phyloP scores from a whole-genome alignment of 1,140 invertebrate species.

The Thrips palmi region DNA sequence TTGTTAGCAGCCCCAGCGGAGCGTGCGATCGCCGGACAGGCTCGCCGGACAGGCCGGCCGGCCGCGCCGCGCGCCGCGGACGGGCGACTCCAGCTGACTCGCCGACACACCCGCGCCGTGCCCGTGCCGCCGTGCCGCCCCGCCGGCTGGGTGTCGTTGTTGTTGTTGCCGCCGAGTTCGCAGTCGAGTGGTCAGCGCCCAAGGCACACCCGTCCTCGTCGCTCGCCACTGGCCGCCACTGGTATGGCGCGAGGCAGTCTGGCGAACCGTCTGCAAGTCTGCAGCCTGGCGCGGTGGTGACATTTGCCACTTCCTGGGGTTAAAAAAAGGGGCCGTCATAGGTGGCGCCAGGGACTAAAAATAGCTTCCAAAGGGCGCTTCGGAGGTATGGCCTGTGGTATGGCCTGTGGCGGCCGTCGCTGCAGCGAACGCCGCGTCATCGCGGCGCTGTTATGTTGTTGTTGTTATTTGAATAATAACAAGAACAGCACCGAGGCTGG shows the following conservation, averaged over 20 bases:
- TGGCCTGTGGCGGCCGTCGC: too few species aligned
- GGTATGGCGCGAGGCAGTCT: too few species aligned
- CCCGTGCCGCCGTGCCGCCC: background rate
- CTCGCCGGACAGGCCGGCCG: background rate
- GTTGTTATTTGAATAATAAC: too few species aligned
- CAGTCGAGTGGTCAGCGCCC: slow-evolving; percentile 43
- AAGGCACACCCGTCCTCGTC: slow-evolving; percentile 67
- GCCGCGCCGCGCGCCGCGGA: background rate
- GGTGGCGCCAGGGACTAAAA: too few species aligned
- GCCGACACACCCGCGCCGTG: background rate
- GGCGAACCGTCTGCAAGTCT: slow-evolving; percentile 78
- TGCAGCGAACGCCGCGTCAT: too few species aligned
- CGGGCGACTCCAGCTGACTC: background rate
- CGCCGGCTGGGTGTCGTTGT: slow-evolving; percentile 31
- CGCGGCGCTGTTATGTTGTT: too few species aligned
- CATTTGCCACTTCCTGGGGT: too few species aligned
- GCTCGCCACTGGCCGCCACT: slow-evolving; percentile 54
- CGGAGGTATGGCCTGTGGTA: too few species aligned
- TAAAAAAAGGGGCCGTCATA: too few species aligned
- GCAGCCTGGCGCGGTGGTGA: slow-evolving; percentile 44
- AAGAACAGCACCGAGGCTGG: too few species aligned
- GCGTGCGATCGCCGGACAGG: slow-evolving; percentile 1
- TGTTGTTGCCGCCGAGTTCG: slow-evolving; percentile 52
- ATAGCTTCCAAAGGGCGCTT: too few species aligned
- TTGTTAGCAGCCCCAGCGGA: slow-evolving; percentile 1